Percentiles rank a stretch among this genome's conserved stretches.
Conservation (phyloP, 1,140 invertebrate species). For the Micrasema minimum region DNA sequence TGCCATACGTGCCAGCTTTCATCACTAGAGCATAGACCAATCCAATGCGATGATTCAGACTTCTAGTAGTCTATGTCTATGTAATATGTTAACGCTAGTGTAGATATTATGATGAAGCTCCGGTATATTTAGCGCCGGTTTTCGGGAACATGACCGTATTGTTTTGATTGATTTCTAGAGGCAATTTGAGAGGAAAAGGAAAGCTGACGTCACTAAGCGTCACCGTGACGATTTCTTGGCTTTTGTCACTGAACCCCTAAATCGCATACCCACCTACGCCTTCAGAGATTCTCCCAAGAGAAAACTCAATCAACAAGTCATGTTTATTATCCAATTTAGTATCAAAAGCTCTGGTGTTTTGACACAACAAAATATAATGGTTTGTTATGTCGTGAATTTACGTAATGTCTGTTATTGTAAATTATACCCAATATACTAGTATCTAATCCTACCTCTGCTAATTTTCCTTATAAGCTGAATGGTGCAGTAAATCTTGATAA, state of each 20-base stretch:
- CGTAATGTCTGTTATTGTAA: too few species aligned
- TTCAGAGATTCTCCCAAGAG: too few species aligned
- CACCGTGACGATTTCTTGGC: constrained; percentile 27
- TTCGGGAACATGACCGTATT: constrained; percentile 39
- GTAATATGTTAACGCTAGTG: not conserved
- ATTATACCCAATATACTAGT: too few species aligned
- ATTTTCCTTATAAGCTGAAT: too few species aligned
- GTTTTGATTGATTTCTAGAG: constrained; percentile 39
- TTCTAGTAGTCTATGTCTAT: not conserved
- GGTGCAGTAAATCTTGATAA: too few species aligned
- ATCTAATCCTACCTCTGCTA: too few species aligned
- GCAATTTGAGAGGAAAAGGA: constrained; percentile 19
- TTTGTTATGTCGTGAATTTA: too few species aligned
- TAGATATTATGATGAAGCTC: constrained; percentile 32
- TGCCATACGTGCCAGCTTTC: constrained; percentile 43
- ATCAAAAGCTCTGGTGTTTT: too few species aligned
- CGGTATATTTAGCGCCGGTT: constrained; percentile 19
- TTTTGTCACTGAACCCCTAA: constrained; percentile 30
- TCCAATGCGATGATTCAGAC: constrained; percentile 41
- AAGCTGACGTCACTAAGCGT: constrained; percentile 27
- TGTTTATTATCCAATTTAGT: too few species aligned
- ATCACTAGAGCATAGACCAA: constrained; percentile 36
- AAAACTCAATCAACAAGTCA: too few species aligned
- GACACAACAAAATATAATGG: too few species aligned
- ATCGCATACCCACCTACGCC: too few species aligned